Base-by-base conservation (phyloP, 2,888 invertebrate genomes). In the Nasonia oneida region DNA sequence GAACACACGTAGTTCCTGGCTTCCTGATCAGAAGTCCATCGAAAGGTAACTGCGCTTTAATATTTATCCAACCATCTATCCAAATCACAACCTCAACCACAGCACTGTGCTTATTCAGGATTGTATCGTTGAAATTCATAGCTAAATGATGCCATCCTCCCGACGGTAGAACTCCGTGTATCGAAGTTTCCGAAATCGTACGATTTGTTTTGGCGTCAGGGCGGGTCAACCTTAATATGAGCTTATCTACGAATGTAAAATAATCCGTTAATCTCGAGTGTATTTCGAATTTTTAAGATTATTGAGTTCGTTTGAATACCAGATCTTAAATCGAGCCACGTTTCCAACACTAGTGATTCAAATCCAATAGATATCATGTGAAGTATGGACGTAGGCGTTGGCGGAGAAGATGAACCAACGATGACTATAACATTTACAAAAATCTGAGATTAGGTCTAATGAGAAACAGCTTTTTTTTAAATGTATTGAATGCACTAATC, bases 281-380 rank as follows among this genome's bases (percentile, higher is more conserved):
- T 71, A 8, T 50, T 71, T 53, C 37, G 8, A 75, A 47, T 42
- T 53, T 70, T 78, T n/a, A 67, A 42, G 42, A n/a, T n/a, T 47
- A 61, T n/a, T 71, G 76, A 18, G 33, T 84, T n/a, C 15, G 42
- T 61, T 76, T 37, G 61, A 33, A 61, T 88, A 94, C 94, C 94
- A 88, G 93, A 92, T 90, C 88, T 91, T 29, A 94, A 93, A 87
- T 95, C 95, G 47, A 95, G 93, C 96, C 96, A 96, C 86, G 94
- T 92, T 91, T 96, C 96, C 86, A 96, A 91, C 89, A 95, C 94
- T 85, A 96, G 93, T 82, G 95, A 94, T 90, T 96, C 96, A 90
- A 95, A 95, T 0, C 96, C 96, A 71, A 96, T 91, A 0, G 96
- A 96, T 88, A 96, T 90, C 80, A 96, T 93, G 90, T 96, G 96